A percentile compares a stretch with the other conserved stretches of the same genome.
Conservation (phyloP, 2,888 invertebrate species). For the Rhaphigaster nebulosa region DNA sequence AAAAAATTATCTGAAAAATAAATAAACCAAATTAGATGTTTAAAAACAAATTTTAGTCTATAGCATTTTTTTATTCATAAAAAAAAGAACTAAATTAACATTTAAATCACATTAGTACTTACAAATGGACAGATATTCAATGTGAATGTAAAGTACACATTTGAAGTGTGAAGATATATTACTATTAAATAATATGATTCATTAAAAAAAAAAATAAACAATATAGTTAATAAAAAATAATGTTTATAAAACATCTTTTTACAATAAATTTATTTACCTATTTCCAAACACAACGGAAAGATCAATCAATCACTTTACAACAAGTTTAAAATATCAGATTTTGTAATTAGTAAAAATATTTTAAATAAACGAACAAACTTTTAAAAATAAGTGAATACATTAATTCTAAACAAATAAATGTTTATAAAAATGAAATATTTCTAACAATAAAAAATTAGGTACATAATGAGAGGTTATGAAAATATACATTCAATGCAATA, state of each 20-base stretch:
- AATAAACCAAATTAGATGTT: slow-evolving; percentile 10
- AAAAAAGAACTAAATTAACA: background rate
- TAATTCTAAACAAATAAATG: background rate
- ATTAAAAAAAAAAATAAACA: background rate
- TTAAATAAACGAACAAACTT: too few relatives aligned
- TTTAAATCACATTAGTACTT: background rate
- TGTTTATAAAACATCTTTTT: background rate
- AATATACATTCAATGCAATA: background rate
- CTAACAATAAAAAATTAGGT: background rate
- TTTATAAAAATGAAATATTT: background rate
- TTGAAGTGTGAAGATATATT: background rate
- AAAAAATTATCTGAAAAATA: slow-evolving; percentile 26
- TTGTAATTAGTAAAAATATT: background rate
- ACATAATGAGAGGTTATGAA: background rate
- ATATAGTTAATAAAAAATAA: background rate
- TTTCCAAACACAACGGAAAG: background rate
- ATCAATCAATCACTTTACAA: background rate
- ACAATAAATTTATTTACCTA: background rate
- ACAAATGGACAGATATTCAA: background rate
- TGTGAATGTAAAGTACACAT: background rate
- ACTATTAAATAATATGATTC: background rate
- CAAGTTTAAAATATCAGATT: background rate
- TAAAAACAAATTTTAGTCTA: background rate
- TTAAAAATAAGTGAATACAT: background rate
- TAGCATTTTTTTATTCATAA: background rate